Conservation (phyloP, 2,113 vertebrate species). For the Syrmaticus mikado region DNA sequence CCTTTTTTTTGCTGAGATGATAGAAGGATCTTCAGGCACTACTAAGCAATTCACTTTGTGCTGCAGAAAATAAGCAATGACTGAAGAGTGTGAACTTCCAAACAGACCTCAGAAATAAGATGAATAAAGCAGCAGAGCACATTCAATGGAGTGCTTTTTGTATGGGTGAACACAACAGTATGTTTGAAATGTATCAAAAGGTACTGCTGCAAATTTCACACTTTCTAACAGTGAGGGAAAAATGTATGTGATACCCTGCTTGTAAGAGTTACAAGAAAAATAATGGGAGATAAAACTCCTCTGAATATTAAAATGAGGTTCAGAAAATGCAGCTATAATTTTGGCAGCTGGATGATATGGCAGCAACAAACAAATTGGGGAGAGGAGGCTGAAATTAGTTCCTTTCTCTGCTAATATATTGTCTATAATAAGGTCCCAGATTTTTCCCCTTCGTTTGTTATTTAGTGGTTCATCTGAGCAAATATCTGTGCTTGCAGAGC, state of each 20-base stretch:
- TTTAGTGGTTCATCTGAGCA: background rate
- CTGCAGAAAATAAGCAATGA: conserved; percentile 4
- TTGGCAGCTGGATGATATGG: background rate
- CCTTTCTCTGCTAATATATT: background rate
- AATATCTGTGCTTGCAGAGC: background rate
- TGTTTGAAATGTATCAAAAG: conserved; percentile 38
- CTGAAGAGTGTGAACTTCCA: conserved; percentile 6
- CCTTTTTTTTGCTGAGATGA: background rate
- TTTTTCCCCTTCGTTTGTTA: background rate
- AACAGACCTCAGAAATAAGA: conserved; percentile 38
- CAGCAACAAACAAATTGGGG: background rate
- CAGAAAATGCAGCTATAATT: background rate
- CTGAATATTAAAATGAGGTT: background rate
- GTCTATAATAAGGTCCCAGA: background rate
- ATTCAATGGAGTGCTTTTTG: conserved; percentile 11
- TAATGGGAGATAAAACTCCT: background rate
- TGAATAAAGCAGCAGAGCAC: conserved; percentile 21
- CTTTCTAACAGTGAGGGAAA: background rate
- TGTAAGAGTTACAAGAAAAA: background rate
- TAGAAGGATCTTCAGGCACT: background rate
- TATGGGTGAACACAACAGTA: background rate
- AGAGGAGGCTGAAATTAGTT: conserved; percentile 1
- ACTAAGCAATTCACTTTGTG: background rate
- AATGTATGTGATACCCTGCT: accelerated
- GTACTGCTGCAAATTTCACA: background rate